phyloP scores from a whole-genome alignment of 2,888 invertebrate genomes.

The Ernsta delagoae region DNA sequence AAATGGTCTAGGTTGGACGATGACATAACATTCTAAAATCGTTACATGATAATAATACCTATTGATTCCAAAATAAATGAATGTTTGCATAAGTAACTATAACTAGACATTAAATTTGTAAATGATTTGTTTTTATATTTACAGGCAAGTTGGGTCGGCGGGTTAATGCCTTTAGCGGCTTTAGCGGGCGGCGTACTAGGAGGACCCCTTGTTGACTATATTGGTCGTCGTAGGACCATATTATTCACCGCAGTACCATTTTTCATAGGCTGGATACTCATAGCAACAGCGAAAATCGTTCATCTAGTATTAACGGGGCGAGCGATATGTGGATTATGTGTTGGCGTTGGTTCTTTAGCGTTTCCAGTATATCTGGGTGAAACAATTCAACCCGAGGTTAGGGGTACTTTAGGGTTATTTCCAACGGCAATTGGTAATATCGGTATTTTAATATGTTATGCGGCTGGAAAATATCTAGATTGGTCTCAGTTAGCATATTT shows the following conservation, averaged over 20 bases:
- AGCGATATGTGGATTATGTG: conserved; percentile 93
- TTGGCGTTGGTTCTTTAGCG: conserved; percentile 94
- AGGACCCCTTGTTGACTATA: conserved; percentile 92
- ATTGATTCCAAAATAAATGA: too few relatives aligned
- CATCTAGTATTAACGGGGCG: conserved; percentile 91
- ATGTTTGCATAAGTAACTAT: neutral
- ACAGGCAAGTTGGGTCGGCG: conserved; percentile 95
- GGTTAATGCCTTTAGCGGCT: conserved; percentile 95
- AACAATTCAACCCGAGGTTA: conserved; percentile 95
- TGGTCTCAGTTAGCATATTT: conserved; percentile 94
- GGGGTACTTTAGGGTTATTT: conserved; percentile 94
- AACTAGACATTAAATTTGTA: too few relatives aligned
- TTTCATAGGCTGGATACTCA: conserved; percentile 92
- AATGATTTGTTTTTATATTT: conserved; percentile 12
- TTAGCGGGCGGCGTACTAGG: conserved; percentile 92
- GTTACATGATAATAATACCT: too few relatives aligned
- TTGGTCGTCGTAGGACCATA: conserved; percentile 94
- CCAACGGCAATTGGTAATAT: conserved; percentile 95
- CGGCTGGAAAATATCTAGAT: conserved; percentile 90
- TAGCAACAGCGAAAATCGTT: conserved; percentile 89
- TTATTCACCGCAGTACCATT: conserved; percentile 92
- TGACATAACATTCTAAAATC: neutral
- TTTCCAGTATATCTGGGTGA: conserved; percentile 97
- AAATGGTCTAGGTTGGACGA: conserved; percentile 2
- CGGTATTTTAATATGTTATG: conserved; percentile 92